phyloP scores from a whole-genome alignment of 2,113 vertebrate genomes.

The Zeus faber region DNA sequence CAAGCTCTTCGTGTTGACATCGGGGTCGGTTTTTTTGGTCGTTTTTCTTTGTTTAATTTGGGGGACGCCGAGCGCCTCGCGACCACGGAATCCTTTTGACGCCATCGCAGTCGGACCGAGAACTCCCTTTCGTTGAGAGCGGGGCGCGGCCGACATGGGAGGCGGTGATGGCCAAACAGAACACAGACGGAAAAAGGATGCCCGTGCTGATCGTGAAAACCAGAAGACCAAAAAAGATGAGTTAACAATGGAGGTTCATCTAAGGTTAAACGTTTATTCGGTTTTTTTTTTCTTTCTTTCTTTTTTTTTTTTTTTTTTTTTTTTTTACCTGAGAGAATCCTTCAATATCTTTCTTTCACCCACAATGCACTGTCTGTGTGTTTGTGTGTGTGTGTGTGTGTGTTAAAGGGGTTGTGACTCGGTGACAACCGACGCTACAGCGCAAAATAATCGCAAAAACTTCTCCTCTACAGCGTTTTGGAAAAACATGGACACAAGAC shows the following conservation, averaged over 20 bases:
- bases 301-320: constrained; percentile 73
- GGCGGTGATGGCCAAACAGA: not conserved
- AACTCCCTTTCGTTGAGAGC: too few species aligned
- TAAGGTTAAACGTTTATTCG: constrained; percentile 76
- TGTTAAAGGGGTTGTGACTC: constrained; percentile 15
- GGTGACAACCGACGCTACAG: constrained; percentile 37
- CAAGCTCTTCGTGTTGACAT: too few species aligned
- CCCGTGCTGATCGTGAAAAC: constrained; percentile 28
- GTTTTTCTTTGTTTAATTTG: too few species aligned
- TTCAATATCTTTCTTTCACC: constrained; percentile 77
- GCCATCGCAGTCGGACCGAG: too few species aligned
- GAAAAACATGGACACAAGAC: constrained; percentile 30
- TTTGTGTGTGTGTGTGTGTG: constrained; percentile 24
- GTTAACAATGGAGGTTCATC: constrained; percentile 68
- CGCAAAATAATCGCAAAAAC: constrained; percentile 21
- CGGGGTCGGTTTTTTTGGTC: too few species aligned
- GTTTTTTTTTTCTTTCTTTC: constrained; percentile 73
- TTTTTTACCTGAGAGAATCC: constrained; percentile 81
- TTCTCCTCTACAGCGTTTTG: constrained; percentile 15
- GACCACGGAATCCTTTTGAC: too few species aligned
- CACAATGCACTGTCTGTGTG: constrained; percentile 56
- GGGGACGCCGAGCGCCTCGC: too few species aligned
- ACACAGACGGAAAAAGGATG: too few species aligned
- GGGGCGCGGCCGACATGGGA: too few species aligned
- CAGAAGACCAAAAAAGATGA: constrained; percentile 63